Base-by-base conservation (phyloP, 2,888 invertebrate genomes). In the Holacanthella duospinosa region DNA sequence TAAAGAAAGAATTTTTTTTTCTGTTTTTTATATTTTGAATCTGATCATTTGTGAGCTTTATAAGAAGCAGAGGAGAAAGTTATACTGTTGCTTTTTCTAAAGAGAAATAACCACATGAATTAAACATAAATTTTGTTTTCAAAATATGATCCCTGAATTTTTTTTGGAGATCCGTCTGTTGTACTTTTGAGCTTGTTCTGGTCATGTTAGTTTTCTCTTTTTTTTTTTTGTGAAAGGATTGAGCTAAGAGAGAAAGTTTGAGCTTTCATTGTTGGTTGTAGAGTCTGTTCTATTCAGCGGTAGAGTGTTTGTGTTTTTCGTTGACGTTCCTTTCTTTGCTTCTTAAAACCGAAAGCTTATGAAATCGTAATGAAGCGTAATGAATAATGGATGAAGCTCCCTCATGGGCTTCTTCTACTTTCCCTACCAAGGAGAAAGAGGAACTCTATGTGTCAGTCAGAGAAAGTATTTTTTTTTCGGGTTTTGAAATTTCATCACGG, bases 381-480 rank as follows among this genome's bases (percentile, higher is more conserved):
- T 65, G 65, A 65, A 66, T 66, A 36, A 65, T 63, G 60, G 61
- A 66, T 63, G 60, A 29, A 54, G 48, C 55, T 56, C 61, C 36
- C 21, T 48, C 48, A n/a, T n/a, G n/a, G n/a, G n/a, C n/a, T n/a
- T n/a, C 21, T 21, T 48, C 48, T n/a, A 4, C 48, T 21, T 48
- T 48, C 21, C 48, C 4, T 16, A 6, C 36, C 6, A 36, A 36
- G 16, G 36, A 36, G 16, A 36, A 36, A 36, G 36, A 16, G 36
- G 16, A 36, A 36, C 6, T 12, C 6, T 36, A 12, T 16, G 6
- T 36, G 36, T 36, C 36, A 36, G 36, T 6, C 36, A 36, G 36
- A 36, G 9, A 12, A 16, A 36, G 36, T 36, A 16, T 12, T 16
- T 36, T n/a, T n/a, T n/a, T n/a, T n/a, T n/a, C n/a, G n/a, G n/a